Base-by-base conservation (phyloP, 1,140 invertebrate species). In the Cotesia typhae region DNA sequence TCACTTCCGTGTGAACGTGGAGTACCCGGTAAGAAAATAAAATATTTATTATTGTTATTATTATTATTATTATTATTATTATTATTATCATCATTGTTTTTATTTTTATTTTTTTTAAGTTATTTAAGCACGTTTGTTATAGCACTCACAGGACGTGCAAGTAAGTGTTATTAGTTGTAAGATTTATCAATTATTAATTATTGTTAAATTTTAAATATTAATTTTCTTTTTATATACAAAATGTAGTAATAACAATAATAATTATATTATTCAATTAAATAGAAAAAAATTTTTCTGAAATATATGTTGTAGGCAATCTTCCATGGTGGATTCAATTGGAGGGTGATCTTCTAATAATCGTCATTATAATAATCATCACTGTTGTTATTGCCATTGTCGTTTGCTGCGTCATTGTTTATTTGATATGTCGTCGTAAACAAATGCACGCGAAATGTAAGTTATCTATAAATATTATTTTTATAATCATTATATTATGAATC, bases 361-460 rank as follows among this genome's bases (percentile, higher is more conserved):
- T 95, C 70, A 90, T 93, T 3, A 92, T 92, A 9, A 89, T 92
- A 6, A 90, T 94, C 7, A 89, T 93, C n/a, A 91, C 91, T 4
- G 87, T 94, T 51, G 89, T 96, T 61, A 84, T 96, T 60, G 89
- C 94, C 73, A 90, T 95, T 60, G 90, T 95, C 61, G 90, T 96
- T 70, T 91, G 95, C 71, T 94, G 94, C 84, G 91, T 94, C 80
- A 91, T 94, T 76, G 93, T 96, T 79, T 93, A 94, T 79, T 90
- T 94, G 79, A 90, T 95, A 73, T 95, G 94, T 83, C 88, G 92
- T 72, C 89, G 92, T 69, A 94, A 94, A 85, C 88, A 93, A 75
- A 91, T 91, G 67, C 91, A 92, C 77, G 92, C 93, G 80, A 95
- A 96, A 92, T 95, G 94, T 96, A 88, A 95, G 94, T 94, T 77